Base-by-base conservation (phyloP, 2,888 invertebrate genomes). In the Platycheirus rosarum region DNA sequence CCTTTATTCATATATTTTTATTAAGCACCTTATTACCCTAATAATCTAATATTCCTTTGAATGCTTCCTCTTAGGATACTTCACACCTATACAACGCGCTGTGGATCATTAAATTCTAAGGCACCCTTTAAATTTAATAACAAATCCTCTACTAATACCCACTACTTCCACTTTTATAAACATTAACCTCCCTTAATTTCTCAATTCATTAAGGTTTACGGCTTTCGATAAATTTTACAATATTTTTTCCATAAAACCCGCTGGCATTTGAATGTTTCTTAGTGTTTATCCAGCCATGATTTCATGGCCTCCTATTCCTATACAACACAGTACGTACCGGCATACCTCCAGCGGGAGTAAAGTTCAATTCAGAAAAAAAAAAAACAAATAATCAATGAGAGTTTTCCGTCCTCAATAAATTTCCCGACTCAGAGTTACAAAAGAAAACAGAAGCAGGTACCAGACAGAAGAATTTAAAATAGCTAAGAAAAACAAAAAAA, bases 121-220 rank as follows among this genome's bases (percentile, higher is more conserved):
- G 26, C 66, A 16, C 35, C 42, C 69, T 29, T 11, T 11, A 44
- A 42, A 13, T 60, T 29, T 46, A 53, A 63, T 63, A 55, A 55
- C 63, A 55, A 75, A 65, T 75, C 63, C 46, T 40, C 51, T 8
- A 63, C 42, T 66, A 68, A 62, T 62, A 60, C 65, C 42, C 55
- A 35, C 53, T 65, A 23, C 11, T 29, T 57, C 40, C 14, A 37
- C 48, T 29, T 23, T 40, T 20, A n/a, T n/a, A 29, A 49, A 20
- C 23, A 2, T 16, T 14, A 42, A 23, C 40, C 18, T 26, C 40
- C 26, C 48, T 70, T 53, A 71, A 75, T 76, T 65, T 76, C 71
- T 62, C 76, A 71, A 66, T 65, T 66, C 65, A 62, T 71, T 71
- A 82, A 68, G 46, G 62, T 49, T 79, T 70, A 79, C 48, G 63